A percentile compares a stretch with the other conserved stretches of the same genome.
Conservation (phyloP, 1,140 invertebrate species). For the Ostrea edulis region DNA sequence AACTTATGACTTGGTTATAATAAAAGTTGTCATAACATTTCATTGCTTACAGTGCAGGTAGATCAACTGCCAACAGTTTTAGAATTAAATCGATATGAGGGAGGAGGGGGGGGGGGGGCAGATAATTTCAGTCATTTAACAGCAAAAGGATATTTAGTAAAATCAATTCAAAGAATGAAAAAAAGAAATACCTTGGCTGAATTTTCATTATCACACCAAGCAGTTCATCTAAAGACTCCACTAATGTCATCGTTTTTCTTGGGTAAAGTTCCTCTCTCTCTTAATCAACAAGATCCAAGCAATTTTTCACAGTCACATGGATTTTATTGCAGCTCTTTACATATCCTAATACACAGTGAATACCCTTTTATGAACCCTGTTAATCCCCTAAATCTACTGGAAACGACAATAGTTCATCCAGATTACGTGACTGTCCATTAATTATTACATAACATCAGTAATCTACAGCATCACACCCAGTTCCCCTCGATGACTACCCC, state of each 20-base stretch:
- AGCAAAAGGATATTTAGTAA: neutral
- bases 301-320: neutral
- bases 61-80: no score
- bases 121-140: no score
- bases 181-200: slow-evolving; percentile 10
- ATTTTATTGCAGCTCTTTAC: slow-evolving; percentile 17
- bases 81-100: no score
- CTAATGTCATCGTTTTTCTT: neutral
- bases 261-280: neutral
- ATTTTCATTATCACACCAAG: neutral
- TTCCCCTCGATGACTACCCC: neutral
- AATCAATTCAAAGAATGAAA: neutral
- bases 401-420: neutral
- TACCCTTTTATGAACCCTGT: neutral
- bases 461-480: neutral
- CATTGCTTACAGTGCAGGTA: no score
- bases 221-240: slow-evolving; percentile 7
- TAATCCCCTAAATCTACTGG: neutral
- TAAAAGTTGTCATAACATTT: no score
- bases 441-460: neutral
- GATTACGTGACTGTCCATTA: neutral
- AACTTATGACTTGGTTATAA: no score
- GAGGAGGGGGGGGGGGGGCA: no score
- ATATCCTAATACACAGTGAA: slow-evolving; percentile 35
- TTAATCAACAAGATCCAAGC: neutral